phyloP scores from a whole-genome alignment of 2,113 vertebrate species.

The Holacanthus passer region DNA sequence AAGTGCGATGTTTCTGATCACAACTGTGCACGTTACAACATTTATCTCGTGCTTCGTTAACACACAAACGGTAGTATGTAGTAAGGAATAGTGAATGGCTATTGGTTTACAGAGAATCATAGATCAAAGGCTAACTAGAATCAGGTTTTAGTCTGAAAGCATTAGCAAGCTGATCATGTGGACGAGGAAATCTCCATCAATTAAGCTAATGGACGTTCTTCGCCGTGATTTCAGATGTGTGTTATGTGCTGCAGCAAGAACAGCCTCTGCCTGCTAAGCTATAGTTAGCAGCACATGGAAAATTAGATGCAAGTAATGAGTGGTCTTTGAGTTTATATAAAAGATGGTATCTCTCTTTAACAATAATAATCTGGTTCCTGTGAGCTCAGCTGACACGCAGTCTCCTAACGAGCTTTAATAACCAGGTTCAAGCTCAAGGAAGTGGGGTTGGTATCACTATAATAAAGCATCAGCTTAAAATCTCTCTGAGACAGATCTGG shows the following conservation, averaged over 20 bases:
- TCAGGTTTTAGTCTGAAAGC: constrained; percentile 44
- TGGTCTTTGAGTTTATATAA: constrained; percentile 9
- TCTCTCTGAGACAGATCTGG: constrained; percentile 1
- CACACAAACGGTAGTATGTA: neutral
- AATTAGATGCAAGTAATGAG: constrained; percentile 18
- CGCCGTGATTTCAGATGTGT: constrained; percentile 36
- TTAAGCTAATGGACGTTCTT: constrained; percentile 47
- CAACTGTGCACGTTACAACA: constrained; percentile 12
- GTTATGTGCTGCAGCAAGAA: constrained; percentile 23
- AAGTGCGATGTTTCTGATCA: neutral
- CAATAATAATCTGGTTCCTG: constrained; percentile 6
- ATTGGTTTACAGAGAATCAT: constrained; percentile 19
- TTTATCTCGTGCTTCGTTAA: neutral
- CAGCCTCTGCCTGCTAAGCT: neutral
- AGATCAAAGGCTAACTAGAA: constrained; percentile 61
- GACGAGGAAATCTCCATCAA: constrained; percentile 51
- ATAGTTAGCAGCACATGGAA: neutral
- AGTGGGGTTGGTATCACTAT: constrained; percentile 4
- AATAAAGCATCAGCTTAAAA: constrained; percentile 19
- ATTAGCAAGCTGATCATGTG: constrained; percentile 52
- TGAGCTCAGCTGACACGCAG: constrained; percentile 7
- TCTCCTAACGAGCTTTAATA: constrained; percentile 22
- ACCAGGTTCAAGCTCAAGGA: neutral
- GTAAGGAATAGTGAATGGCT: constrained; percentile 28
- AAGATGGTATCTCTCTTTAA: constrained; percentile 17